These are phyloP conservation scores for Erpornis zantholeuca DNA, from an alignment of 2,113 vertebrate genomes.

Conservation along the genomic window DNA sequence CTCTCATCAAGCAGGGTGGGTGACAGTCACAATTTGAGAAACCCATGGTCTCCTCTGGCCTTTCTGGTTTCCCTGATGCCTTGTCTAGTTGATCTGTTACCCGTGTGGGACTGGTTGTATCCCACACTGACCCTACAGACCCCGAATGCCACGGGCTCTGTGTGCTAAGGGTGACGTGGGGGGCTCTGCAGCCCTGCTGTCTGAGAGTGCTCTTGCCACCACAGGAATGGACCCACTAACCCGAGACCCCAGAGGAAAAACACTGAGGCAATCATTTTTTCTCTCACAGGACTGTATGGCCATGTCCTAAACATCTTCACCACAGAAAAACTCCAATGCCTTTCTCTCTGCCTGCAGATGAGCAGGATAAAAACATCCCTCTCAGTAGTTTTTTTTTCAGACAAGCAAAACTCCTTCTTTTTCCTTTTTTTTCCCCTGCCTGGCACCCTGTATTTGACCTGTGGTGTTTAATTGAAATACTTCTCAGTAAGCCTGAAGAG, in stretches of 20 bases:
- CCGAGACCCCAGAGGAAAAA: background rate
- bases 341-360: background rate
- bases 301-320: background rate
- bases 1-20: accelerated
- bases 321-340: background rate
- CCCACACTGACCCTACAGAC: background rate
- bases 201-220: background rate
- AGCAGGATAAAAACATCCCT: background rate
- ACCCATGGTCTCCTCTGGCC: background rate
- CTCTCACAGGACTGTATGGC: background rate
- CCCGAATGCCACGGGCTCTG: background rate
- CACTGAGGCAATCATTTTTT: background rate
- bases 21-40: background rate
- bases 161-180: background rate
- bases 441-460: background rate
- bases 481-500: background rate
- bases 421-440: background rate
- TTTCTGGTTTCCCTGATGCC: background rate
- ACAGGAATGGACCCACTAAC: background rate
- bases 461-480: background rate
- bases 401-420: background rate
- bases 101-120: background rate
- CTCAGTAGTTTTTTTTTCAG: background rate
- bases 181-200: background rate
- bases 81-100: background rate